Conservation (phyloP, 2,888 invertebrate species). For the Hydrotaea cyrtoneurina region DNA sequence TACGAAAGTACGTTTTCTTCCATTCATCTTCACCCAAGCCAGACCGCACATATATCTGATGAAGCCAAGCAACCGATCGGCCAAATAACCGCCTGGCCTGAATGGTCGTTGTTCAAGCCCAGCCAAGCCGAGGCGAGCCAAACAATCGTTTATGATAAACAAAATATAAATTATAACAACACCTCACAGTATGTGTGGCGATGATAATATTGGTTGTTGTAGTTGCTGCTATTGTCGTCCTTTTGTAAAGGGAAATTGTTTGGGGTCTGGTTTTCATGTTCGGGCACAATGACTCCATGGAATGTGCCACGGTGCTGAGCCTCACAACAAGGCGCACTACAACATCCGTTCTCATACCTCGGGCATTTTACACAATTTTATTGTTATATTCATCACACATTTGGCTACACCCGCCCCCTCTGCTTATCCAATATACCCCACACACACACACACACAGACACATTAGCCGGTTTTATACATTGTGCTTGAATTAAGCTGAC, state of each 20-base stretch:
- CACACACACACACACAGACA: not conserved
- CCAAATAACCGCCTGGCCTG: not conserved
- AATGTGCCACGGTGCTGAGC: constrained; percentile 6
- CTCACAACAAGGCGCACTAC: not conserved
- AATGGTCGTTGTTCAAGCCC: no score
- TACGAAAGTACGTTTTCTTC: not conserved
- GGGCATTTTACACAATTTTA: constrained; percentile 31
- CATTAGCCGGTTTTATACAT: constrained; percentile 8
- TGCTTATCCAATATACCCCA: no score
- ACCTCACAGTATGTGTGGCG: constrained; percentile 22
- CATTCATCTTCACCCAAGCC: not conserved
- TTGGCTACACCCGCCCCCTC: not conserved
- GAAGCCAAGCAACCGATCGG: constrained; percentile 22
- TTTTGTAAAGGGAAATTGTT: constrained; percentile 57
- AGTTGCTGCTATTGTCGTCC: not conserved
- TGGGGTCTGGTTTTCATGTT: constrained; percentile 42
- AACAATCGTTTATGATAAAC: constrained; percentile 23
- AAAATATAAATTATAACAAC: constrained; percentile 33
- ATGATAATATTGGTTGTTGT: not conserved
- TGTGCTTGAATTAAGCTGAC: constrained; percentile 29
- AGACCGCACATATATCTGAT: constrained; percentile 18
- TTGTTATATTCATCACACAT: constrained; percentile 38
- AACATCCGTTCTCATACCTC: constrained; percentile 27
- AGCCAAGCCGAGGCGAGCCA: not conserved
- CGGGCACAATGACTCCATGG: not conserved